Evolutionary conservation across 2,797 vertebrate species (phyloP), one percentile per base, ranked within the genome.

Genomic region (Ceyx erithaca): DNA sequence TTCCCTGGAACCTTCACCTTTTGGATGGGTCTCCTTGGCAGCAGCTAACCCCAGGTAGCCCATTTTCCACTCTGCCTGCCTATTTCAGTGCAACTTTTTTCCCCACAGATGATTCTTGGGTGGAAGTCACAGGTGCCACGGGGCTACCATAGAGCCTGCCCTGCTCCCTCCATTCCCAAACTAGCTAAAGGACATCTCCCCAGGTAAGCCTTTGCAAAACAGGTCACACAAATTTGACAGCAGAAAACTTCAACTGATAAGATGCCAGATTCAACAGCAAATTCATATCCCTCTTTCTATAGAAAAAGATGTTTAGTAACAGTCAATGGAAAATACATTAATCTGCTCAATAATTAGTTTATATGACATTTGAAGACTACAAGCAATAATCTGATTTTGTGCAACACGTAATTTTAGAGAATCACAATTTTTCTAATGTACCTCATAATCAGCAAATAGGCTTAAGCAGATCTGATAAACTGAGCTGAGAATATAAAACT

Each of bases 401-500:
- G 14, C 33, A 77, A 84, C 14, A 79, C 59, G 45, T 26, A 43
- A 73, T 77, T 92, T 86, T 70, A 28, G 75, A 57, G 41, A 91
- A 79, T 21, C 30, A 54, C 19, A 46, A 11, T 75, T 88, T 90
- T 94, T 91, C 61, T 58, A 68, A 55, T 45, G 20, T 26, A 48
- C 17, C 7, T 64, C 68, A 7, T 35, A 26, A 84, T 43, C 57
- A 89, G 82, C 37, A 90, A 85, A 85, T 15, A 75, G 17, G 31
- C 16, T 88, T 73, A 87, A 63, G n/a, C 33, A 78, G 31, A 33
- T 75, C 37, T 51, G 70, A 67, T 37, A 91, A 90, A 2, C 10
- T 63, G n/a, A 90, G 59, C 23, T 83, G 37, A 90, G n/a, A 91
- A 95, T 91, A 90, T 59, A 54, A 69, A 88, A 79, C 41, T 66